These are phyloP conservation scores for Drosophila kokeensis DNA, from an alignment of 2,888 invertebrate genomes.

Conservation along the genomic window DNA sequence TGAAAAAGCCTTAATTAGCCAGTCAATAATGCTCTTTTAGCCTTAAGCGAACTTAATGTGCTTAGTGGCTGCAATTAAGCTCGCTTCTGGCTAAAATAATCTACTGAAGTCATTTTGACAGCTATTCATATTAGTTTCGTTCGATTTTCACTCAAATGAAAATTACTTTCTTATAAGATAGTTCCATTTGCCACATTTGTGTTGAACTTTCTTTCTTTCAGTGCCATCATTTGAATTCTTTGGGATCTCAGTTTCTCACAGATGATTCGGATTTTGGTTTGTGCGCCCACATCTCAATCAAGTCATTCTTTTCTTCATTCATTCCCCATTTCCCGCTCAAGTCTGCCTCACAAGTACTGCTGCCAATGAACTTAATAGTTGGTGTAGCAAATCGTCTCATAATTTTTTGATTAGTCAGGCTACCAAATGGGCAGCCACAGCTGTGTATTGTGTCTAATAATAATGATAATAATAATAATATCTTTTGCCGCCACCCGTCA, in stretches of 20 bases:
- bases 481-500: constrained; percentile 20
- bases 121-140: neutral
- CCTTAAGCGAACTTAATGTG: neutral
- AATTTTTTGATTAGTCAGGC: constrained; percentile 75
- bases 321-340: constrained; percentile 1
- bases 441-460: neutral
- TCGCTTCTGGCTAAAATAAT: neutral
- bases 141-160: neutral
- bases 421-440: constrained; percentile 27
- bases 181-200: neutral
- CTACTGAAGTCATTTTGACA: neutral
- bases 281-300: constrained; percentile 73
- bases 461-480: constrained; percentile 33
- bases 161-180: neutral
- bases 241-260: constrained; percentile 27
- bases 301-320: constrained; percentile 31
- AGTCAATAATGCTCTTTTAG: neutral
- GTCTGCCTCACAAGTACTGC: constrained; percentile 7
- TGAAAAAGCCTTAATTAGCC: neutral
- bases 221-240: constrained; percentile 12
- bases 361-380: constrained; percentile 56
- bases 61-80: neutral
- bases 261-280: constrained; percentile 26
- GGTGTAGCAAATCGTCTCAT: constrained; percentile 74
- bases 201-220: neutral